Evolutionary conservation across 2,113 vertebrate genomes (phyloP).

Genomic region (Podarcis raffonei): DNA sequence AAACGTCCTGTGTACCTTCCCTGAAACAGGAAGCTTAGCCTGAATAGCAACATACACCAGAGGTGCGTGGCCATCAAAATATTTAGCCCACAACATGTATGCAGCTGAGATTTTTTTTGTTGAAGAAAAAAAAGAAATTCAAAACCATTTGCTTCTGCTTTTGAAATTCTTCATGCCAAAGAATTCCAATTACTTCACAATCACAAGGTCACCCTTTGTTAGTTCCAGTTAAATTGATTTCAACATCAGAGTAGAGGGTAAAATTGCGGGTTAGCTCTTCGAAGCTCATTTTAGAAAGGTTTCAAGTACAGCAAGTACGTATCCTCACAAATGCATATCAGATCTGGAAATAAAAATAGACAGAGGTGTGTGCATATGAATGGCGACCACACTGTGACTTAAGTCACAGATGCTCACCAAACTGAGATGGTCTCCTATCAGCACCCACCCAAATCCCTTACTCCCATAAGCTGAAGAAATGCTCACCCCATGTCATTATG

Average conservation of each 20-base stretch:
- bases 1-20: neutral
- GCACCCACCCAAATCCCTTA: neutral
- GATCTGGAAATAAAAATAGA: neutral
- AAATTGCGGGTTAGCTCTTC: conserved; percentile 4
- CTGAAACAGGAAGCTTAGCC: neutral
- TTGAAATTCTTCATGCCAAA: conserved; percentile 35
- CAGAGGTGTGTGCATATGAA: neutral
- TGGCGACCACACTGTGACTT: neutral
- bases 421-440: rapidly evolving
- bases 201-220: conserved; percentile 20
- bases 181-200: conserved; percentile 31
- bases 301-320: neutral
- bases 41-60: neutral
- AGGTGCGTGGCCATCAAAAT: neutral
- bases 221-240: conserved; percentile 19
- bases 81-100: conserved; percentile 6
- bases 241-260: neutral
- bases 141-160: conserved; percentile 27
- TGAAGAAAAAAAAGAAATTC: neutral
- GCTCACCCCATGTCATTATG: neutral
- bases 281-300: neutral
- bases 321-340: neutral
- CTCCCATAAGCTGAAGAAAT: neutral
- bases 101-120: neutral
- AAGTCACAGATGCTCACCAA: neutral